These are phyloP conservation scores for Chironomus riparius DNA, from an alignment of 2,888 invertebrate genomes.

Conservation along the genomic window DNA sequence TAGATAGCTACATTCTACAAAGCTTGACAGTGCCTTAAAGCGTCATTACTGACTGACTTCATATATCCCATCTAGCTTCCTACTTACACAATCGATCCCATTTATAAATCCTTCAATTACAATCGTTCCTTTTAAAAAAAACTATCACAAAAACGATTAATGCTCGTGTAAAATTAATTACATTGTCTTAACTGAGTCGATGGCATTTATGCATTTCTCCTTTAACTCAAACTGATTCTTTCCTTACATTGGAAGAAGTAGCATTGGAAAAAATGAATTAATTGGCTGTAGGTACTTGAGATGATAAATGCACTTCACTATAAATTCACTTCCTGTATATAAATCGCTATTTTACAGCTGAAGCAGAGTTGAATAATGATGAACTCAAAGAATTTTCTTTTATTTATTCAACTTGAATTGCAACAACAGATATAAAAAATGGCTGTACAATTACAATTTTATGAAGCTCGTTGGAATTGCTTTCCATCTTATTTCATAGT, in stretches of 20 bases:
- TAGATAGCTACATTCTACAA: too few species aligned
- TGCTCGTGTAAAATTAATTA: neutral
- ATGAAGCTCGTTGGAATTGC: neutral
- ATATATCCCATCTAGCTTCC: too few species aligned
- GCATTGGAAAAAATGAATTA: neutral
- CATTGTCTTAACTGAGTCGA: neutral
- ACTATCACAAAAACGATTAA: neutral
- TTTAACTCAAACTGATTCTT: neutral
- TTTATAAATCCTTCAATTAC: neutral
- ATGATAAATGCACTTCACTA: constrained; percentile 23
- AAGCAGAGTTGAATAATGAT: neutral
- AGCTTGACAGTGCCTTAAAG: too few species aligned
- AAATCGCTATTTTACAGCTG: neutral
- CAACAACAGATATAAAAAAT: neutral
- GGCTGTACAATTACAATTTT: constrained; percentile 9
- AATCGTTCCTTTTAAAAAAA: neutral
- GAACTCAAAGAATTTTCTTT: too few species aligned
- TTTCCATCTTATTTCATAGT: constrained; percentile 22
- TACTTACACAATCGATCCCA: too few species aligned
- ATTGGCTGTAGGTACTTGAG: constrained; percentile 5
- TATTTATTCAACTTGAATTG: too few species aligned
- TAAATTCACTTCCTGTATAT: neutral
- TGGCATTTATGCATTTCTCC: too few species aligned
- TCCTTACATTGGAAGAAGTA: neutral
- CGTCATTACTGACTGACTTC: too few species aligned